Base-by-base conservation (phyloP, 1,140 invertebrate genomes). In the Polypedilum pembai region DNA sequence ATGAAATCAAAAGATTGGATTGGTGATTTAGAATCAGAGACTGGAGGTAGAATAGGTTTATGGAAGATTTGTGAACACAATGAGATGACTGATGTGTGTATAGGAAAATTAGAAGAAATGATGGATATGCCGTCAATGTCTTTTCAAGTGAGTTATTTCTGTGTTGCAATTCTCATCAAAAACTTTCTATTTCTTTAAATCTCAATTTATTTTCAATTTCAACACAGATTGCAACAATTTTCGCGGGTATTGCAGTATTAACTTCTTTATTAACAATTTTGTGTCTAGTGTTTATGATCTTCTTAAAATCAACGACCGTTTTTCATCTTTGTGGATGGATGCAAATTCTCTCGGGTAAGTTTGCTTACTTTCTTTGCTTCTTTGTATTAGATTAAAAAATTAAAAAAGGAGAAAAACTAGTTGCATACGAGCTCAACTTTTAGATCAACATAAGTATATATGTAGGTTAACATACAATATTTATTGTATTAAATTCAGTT, bases 301-400 rank as follows among this genome's bases (percentile, higher is more conserved):
- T 98, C 82, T 92, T 94, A 81, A 92, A 92, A 78, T 91, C 94
- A n/a, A 94, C 92, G 2, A 95, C 92, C 8, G 95, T 98, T 10
- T 97, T 96, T 81, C 90, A 94, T 79, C 88, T 98, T 74, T 97
- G 94, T 80, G 95, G 91, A 40, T 95, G 93, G 93, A 87, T 98
- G 84, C 96, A 98, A 83, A 84, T 95, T 8, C 84, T 96, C 77
- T 95, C 94, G 83, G 94, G 96, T 98, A 83, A 87, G 86, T 84
- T 4, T 56, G 74, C 41, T 75, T 45, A 56, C 40, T 73, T 73
- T 74, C 24, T 56, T 56, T n/a, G 45, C 45, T 56, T 12, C 45
- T 56, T 12, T 56, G 45, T 15, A 45, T 56, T 15, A n/a, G 24
- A 3, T 33, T 33, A 33, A 5, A 33, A 56, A 56, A 56, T 56